Evolutionary conservation across 2,888 invertebrate genomes (phyloP).

Genomic region (Desoria tigrina): DNA sequence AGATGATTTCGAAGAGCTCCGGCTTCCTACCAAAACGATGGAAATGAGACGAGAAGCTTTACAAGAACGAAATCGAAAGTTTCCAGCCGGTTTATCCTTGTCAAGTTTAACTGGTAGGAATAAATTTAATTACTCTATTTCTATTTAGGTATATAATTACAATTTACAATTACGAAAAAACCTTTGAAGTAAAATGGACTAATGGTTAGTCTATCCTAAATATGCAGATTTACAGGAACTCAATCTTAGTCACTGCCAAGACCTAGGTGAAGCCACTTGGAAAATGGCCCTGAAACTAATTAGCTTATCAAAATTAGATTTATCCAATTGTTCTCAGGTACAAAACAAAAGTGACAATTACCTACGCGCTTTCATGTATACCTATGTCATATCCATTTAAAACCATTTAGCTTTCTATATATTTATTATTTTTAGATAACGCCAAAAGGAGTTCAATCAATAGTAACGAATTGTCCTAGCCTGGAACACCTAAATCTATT

Average conservation of each 20-base stretch:
- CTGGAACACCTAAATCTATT: constrained; percentile 26
- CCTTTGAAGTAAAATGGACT: too few relatives aligned
- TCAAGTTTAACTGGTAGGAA: constrained; percentile 7
- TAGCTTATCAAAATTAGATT: constrained; percentile 21
- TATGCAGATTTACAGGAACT: constrained; percentile 26
- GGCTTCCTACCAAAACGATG: too few relatives aligned
- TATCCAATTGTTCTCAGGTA: constrained; percentile 25
- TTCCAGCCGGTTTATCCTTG: neutral
- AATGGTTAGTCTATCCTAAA: too few relatives aligned
- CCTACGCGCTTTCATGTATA: too few relatives aligned
- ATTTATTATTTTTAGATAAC: constrained; percentile 15
- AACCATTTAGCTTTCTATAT: too few relatives aligned
- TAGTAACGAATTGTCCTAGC: constrained; percentile 28
- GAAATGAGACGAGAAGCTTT: too few relatives aligned
- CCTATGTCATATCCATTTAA: too few relatives aligned
- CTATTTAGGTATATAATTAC: neutral
- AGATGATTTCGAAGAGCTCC: neutral
- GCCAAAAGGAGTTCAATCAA: constrained; percentile 22
- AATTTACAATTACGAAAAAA: too few relatives aligned
- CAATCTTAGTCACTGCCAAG: constrained; percentile 26
- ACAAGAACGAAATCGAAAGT: neutral
- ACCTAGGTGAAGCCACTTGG: constrained; percentile 24
- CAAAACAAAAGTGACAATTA: too few relatives aligned
- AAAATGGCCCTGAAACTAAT: constrained; percentile 6
- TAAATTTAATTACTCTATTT: neutral